These are phyloP conservation scores for Craterocephalus amniculus DNA, from an alignment of 2,797 vertebrate species.

Conservation along the genomic window DNA sequence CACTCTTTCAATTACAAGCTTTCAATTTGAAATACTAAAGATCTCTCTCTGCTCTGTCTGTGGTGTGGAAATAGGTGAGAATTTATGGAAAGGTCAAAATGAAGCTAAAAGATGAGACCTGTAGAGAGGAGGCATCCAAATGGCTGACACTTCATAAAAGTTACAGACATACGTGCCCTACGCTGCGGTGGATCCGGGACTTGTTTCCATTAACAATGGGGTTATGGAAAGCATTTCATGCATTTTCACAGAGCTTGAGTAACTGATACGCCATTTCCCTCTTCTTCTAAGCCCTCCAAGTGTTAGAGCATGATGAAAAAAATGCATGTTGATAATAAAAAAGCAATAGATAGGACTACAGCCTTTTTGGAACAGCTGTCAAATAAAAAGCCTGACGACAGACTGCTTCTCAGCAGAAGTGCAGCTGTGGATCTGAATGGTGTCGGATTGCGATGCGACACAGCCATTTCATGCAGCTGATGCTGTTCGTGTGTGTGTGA, in stretches of 20 bases:
- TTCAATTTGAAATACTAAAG: constrained; percentile 71
- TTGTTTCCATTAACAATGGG: constrained; percentile 72
- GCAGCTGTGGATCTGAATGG: constrained; percentile 73
- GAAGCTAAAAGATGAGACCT: constrained; percentile 67
- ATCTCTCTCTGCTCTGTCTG: constrained; percentile 54
- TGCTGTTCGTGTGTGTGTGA: constrained; percentile 24
- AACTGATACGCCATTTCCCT: constrained; percentile 72
- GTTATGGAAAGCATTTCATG: constrained; percentile 69
- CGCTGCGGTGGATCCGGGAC: constrained; percentile 52
- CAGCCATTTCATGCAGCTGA: constrained; percentile 59
- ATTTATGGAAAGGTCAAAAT: constrained; percentile 80
- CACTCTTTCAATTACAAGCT: constrained; percentile 76
- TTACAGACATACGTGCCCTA: constrained; percentile 58
- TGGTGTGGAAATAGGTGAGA: constrained; percentile 63
- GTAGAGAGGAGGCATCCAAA: constrained; percentile 55
- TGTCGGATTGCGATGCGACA: constrained; percentile 57
- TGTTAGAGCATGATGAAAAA: constrained; percentile 66
- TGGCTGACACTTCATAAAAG: constrained; percentile 68
- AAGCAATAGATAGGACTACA: constrained; percentile 58
- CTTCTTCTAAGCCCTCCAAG: constrained; percentile 73
- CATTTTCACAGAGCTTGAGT: constrained; percentile 67
- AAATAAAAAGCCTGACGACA: constrained; percentile 73
- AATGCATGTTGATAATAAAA: constrained; percentile 67
- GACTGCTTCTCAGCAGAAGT: constrained; percentile 73
- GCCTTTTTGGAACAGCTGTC: constrained; percentile 75